Evolutionary conservation across 2,113 vertebrate genomes (phyloP), one percentile per base, ranked within the genome.

Genomic region (Propithecus coquereli): DNA sequence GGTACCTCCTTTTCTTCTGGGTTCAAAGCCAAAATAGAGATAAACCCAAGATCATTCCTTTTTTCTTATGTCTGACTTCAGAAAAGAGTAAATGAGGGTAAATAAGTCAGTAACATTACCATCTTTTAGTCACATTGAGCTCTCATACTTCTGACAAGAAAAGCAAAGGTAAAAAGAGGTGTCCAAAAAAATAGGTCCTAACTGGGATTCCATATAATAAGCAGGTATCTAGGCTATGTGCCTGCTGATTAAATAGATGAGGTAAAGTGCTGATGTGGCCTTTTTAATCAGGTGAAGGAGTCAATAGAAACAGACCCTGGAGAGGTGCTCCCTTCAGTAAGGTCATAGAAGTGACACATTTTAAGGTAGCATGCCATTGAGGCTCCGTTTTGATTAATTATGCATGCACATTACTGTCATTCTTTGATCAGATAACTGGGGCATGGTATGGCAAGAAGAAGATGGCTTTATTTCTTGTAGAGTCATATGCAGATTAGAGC

Each of bases 391-490:
- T 13, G 30, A 54, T 85, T 43, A 1, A 91, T 59, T 54, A 84
- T 90, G 89, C 37, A 68, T 87, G 34, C 92, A 90, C 87, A 90
- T 94, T 96, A 77, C 95, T 89, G 91, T 94, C 95, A 89, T 50
- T 30, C 96, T 96, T 94, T 97, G 97, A 98, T 96, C 59, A 30
- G 47, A 43, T 59, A 96, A 81, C 47, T 2, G 11, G 37, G 68
- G 34, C 32, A 14, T 20, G 6, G 23, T 47, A 18, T 40, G 50
- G 20, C 30, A 47, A 77, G 84, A 68, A 16, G 40, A 81, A 86
- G 68, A 94, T 96, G 94, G 92, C 76, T 93, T 95, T 87, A 63
- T 97, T 97, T 95, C 95, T 96, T 97, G 40, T 83, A 87, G 92
- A 74, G 61, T 97, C 86, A 95, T 83, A 84, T 3, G 70, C 34